Conservation (phyloP, 2,113 vertebrate genomes). For the Grammomys dolichurus region DNA sequence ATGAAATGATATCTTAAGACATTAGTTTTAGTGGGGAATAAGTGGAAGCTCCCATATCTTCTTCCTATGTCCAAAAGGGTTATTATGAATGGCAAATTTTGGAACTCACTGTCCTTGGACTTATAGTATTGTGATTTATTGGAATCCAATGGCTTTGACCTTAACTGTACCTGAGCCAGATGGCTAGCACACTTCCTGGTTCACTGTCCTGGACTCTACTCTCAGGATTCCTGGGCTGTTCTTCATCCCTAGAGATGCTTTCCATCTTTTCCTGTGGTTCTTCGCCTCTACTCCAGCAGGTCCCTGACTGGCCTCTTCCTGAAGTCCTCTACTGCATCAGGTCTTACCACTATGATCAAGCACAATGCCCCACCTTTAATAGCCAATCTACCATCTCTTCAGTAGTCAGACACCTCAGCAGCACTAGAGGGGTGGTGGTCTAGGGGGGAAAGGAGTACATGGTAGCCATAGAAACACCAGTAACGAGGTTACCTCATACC, state of each 20-base stretch:
- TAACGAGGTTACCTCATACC: not conserved
- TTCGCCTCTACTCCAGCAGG: not conserved
- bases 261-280: not conserved
- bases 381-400: not conserved
- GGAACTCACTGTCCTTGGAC: not conserved
- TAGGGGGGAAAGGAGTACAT: not conserved
- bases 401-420: not conserved
- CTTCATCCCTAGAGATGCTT: not conserved
- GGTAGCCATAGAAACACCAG: not conserved
- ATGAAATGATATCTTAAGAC: slow-evolving; percentile 35
- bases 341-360: not conserved
- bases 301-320: not conserved
- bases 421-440: not conserved
- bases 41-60: not conserved
- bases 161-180: not conserved
- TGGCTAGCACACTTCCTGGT: not conserved
- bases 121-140: not conserved
- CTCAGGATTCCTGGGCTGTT: not conserved
- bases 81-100: not conserved
- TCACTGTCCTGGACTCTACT: not conserved
- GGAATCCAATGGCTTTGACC: not conserved
- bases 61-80: not conserved
- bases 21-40: not conserved
- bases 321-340: not conserved
- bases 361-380: not conserved